Conservation (phyloP, 1,140 invertebrate genomes). For the Heliconius hermathena region DNA sequence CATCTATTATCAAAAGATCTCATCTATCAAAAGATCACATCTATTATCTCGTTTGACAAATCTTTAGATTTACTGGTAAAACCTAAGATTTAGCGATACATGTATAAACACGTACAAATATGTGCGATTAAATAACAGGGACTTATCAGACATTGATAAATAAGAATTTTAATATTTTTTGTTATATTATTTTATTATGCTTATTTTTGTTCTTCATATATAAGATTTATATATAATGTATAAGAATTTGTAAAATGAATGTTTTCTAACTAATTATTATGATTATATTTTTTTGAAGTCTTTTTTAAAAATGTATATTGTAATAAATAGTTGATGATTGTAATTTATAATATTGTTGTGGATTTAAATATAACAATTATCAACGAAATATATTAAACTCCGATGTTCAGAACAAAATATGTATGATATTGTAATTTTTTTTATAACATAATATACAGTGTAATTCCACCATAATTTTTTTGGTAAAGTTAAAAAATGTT, state of each 20-base stretch:
- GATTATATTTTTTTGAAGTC: constrained; percentile 27
- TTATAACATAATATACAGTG: constrained; percentile 21
- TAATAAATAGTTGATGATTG: constrained; percentile 26
- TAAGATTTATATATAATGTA: neutral
- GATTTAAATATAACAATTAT: neutral
- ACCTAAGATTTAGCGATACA: too few relatives aligned
- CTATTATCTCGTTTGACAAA: too few relatives aligned
- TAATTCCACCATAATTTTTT: neutral
- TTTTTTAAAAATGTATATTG: constrained; percentile 32
- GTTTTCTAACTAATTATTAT: constrained; percentile 5
- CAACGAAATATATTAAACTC: constrained; percentile 10
- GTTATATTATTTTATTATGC: neutral
- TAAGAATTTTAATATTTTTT: neutral
- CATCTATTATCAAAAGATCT: too few relatives aligned
- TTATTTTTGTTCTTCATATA: constrained; percentile 3
- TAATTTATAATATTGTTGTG: constrained; percentile 11
- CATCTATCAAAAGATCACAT: too few relatives aligned
- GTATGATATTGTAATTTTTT: constrained; percentile 46
- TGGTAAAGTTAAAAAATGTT: neutral
- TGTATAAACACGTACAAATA: neutral
- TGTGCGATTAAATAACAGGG: neutral
- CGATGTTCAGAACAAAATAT: constrained; percentile 16
- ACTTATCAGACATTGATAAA: neutral
- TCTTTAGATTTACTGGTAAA: too few relatives aligned
- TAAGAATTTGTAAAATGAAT: neutral